Base-by-base conservation (phyloP, 2,888 invertebrate species). In the Tetropium fuscum region DNA sequence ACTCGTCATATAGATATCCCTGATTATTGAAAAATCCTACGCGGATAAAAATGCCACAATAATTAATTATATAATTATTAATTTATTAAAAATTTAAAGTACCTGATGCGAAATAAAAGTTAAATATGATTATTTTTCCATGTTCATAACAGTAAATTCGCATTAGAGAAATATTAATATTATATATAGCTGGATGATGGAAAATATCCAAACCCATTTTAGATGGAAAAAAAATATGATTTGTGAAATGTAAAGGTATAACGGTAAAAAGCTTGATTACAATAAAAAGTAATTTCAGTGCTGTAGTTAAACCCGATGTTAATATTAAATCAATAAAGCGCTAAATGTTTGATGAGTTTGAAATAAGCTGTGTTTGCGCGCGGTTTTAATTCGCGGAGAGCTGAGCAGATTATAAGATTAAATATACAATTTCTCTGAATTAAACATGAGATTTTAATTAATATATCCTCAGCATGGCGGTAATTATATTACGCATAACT, bases 401-500 rank as follows among this genome's bases (percentile, higher is more conserved):
- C 74, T 74, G 75, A 76, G 76, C 78, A 78, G 80, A 81, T 81
- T 81, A 81, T 77, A 74, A 75, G 81, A 80, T 81, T 80, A 80
- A 80, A 80, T 78, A 78, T 79, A 80, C 79, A 80, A 80, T 80
- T 80, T 80, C 79, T 70, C 74, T 81, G 80, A 80, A 81, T 81
- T 78, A 80, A 77, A 79, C 78, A 81, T 81, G 79, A 80, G 80
- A 78, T 80, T 81, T 81, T 81, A 81, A 81, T 81, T 80, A 81
- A 80, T 80, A 78, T 77, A 80, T 80, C 79, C 80, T 73, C 78
- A 72, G 72, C 69, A 71, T 73, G 73, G 72, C 70, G 61, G 70
- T 78, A 80, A 80, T 79, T 72, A 73, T 70, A 78, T 80, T 78
- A 79, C 62, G 70, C 72, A 63, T 70, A 74, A 76, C 73, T 71